These are phyloP conservation scores for Cherax quadricarinatus DNA, from an alignment of 1,140 invertebrate genomes.

Conservation along the genomic window DNA sequence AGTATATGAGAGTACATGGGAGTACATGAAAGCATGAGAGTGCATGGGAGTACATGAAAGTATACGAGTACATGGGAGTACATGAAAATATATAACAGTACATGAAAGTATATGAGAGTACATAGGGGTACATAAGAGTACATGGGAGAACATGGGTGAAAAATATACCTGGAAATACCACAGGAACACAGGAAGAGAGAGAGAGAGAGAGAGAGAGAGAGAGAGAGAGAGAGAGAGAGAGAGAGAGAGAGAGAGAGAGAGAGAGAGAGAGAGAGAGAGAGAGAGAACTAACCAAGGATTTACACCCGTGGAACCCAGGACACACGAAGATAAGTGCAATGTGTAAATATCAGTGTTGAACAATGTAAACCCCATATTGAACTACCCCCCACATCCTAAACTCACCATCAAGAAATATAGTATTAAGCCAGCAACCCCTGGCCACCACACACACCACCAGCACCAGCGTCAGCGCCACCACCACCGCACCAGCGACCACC, in stretches of 20 bases:
- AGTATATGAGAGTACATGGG: background rate
- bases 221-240: constrained; percentile 33
- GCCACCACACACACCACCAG: constrained; percentile 37
- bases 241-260: constrained; percentile 30
- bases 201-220: background rate
- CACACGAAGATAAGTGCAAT: too few species aligned
- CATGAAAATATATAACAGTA: background rate
- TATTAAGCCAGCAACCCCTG: constrained; percentile 37
- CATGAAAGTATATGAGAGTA: background rate
- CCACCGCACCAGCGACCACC: background rate
- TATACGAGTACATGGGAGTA: too few species aligned
- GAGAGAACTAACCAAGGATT: too few species aligned
- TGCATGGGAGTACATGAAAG: too few species aligned
- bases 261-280: constrained; percentile 15
- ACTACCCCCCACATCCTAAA: background rate
- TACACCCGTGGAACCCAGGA: too few species aligned
- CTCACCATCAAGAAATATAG: constrained; percentile 14
- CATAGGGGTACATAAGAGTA: too few species aligned
- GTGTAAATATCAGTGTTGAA: background rate
- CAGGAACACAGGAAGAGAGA: too few species aligned
- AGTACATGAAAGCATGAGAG: too few species aligned
- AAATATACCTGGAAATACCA: background rate
- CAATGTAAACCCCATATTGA: background rate
- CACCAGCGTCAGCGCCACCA: constrained; percentile 20
- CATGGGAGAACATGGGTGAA: too few species aligned